Evolutionary conservation across 2,113 vertebrate species (phyloP).

Genomic region (Dicentrarchus labrax): DNA sequence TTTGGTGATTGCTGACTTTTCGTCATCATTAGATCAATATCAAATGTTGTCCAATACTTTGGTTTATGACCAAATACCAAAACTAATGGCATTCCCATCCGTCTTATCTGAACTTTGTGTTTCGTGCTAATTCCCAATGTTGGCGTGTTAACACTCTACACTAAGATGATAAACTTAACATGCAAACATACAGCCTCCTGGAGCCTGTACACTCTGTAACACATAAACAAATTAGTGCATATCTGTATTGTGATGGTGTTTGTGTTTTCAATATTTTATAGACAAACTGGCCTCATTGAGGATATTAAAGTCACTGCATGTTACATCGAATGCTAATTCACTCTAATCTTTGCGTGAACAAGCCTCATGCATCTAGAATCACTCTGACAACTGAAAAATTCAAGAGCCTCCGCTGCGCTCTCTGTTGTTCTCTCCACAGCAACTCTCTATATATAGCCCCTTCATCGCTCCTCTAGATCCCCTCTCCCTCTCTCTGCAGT

Average conservation of each 20-base stretch:
- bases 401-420: constrained; percentile 4
- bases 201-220: neutral
- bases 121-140: neutral
- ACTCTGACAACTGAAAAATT: constrained; percentile 43
- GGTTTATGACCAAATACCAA: neutral
- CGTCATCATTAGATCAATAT: neutral
- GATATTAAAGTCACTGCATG: constrained; percentile 10
- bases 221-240: neutral
- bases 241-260: neutral
- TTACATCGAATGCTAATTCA: constrained; percentile 8
- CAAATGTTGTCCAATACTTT: neutral
- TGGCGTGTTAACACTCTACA: neutral
- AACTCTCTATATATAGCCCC: constrained; percentile 49
- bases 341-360: neutral
- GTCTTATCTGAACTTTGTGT: neutral
- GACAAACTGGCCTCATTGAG: neutral
- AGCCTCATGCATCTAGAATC: constrained; percentile 24
- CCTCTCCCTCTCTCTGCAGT: constrained; percentile 7
- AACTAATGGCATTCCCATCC: neutral
- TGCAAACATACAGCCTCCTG: neutral
- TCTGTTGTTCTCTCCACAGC: constrained; percentile 31
- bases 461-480: constrained; percentile 10
- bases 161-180: neutral
- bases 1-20: neutral
- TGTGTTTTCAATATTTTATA: neutral